A percentile compares a stretch with the other conserved stretches of the same genome.
These are phyloP conservation scores for Drosophila novamexicana DNA, from an alignment of 1,140 invertebrate genomes.

Conservation along the genomic window DNA sequence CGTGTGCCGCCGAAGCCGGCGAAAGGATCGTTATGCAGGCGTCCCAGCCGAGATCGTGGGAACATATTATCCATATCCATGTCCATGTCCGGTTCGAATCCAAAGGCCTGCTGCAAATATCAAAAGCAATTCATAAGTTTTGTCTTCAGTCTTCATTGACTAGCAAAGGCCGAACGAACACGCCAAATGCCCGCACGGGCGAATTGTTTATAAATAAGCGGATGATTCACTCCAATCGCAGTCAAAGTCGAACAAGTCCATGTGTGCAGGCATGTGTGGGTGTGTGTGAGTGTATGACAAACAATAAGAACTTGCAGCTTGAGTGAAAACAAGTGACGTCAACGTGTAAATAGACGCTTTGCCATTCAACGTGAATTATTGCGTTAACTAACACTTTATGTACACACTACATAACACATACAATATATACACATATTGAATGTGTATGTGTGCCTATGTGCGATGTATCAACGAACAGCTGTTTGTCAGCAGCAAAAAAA, in stretches of 20 bases:
- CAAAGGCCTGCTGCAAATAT: conserved; percentile 70
- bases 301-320: conserved; percentile 49
- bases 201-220: conserved; percentile 77
- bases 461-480: background rate
- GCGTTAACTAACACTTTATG: background rate
- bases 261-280: background rate
- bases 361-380: conserved; percentile 5
- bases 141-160: background rate
- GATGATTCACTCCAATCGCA: conserved; percentile 56
- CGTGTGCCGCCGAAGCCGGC: conserved; percentile 85
- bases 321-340: conserved; percentile 64
- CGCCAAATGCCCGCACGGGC: conserved; percentile 25
- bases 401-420: background rate
- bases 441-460: background rate
- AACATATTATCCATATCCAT: conserved; percentile 83
- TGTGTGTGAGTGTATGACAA: conserved; percentile 42
- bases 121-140: conserved; percentile 14
- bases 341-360: conserved; percentile 44
- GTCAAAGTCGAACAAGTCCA: conserved; percentile 2
- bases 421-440: background rate
- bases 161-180: background rate
- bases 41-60: conserved; percentile 76
- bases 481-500: background rate
- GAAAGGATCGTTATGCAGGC: conserved; percentile 85
- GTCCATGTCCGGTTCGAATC: conserved; percentile 82